Conservation (phyloP, 2,797 vertebrate species). For the Enteromius radiatus region DNA sequence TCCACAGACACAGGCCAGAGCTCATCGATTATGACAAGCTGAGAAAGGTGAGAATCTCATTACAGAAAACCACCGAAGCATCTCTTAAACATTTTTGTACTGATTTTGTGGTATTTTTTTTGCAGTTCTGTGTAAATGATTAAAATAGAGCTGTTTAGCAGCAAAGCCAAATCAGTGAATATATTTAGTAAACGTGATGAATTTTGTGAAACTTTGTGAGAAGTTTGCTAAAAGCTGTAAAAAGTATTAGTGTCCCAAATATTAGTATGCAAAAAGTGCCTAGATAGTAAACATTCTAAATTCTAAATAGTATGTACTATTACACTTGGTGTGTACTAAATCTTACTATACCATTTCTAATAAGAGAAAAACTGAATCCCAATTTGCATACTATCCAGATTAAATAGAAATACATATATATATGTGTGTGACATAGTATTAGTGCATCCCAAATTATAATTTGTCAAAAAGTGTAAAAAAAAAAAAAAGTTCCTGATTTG, state of each 20-base stretch:
- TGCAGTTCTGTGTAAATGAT: not conserved
- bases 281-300: not conserved
- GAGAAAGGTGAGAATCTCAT: slow-evolving; percentile 81
- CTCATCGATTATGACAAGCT: slow-evolving; percentile 95
- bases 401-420: not conserved
- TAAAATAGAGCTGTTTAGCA: not conserved
- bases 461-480: not conserved
- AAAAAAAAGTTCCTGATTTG: not conserved
- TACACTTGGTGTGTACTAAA: not conserved
- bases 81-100: not conserved
- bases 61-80: not conserved
- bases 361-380: not conserved
- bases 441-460: not conserved
- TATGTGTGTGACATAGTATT: not conserved
- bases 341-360: not conserved
- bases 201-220: not conserved
- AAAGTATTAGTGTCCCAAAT: not conserved
- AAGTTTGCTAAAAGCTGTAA: not conserved
- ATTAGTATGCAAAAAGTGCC: not conserved
- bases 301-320: not conserved
- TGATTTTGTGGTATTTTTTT: not conserved
- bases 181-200: not conserved
- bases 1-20: slow-evolving; percentile 93
- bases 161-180: not conserved
- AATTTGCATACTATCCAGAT: not conserved